These are phyloP conservation scores for Anniella stebbinsi DNA, from an alignment of 2,797 vertebrate genomes.

Conservation along the genomic window DNA sequence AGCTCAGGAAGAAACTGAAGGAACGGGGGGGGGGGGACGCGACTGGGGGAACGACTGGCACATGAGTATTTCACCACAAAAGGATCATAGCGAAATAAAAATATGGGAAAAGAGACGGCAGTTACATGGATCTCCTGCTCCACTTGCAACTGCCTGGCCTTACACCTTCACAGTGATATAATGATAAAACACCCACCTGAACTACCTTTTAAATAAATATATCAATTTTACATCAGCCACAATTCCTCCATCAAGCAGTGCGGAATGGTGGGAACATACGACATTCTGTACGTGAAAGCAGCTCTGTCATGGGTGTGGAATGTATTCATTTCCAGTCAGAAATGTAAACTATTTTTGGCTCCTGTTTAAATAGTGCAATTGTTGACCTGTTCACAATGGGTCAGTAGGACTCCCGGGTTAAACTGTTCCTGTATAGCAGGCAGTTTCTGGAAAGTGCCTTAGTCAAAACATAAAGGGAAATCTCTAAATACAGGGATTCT, in stretches of 20 bases:
- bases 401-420: background rate
- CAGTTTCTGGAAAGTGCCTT: conserved; percentile 32
- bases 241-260: conserved; percentile 42
- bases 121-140: background rate
- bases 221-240: background rate
- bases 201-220: conserved; percentile 1
- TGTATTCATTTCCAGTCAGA: conserved; percentile 49
- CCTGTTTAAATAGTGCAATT: conserved; percentile 34
- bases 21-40: too few relatives aligned
- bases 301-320: conserved; percentile 23
- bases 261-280: conserved; percentile 36
- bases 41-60: too few relatives aligned
- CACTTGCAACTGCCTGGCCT: background rate
- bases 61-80: background rate
- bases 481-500: background rate
- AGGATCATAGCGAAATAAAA: background rate
- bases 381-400: conserved; percentile 1
- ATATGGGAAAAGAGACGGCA: background rate
- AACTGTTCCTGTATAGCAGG: background rate
- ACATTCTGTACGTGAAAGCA: conserved; percentile 29
- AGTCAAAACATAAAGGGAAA: conserved; percentile 23
- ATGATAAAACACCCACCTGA: background rate
- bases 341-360: conserved; percentile 56
- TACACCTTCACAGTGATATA: background rate
- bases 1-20: background rate